Conservation (phyloP, 2,113 vertebrate genomes). For the Cyprinodon brontotheroides region DNA sequence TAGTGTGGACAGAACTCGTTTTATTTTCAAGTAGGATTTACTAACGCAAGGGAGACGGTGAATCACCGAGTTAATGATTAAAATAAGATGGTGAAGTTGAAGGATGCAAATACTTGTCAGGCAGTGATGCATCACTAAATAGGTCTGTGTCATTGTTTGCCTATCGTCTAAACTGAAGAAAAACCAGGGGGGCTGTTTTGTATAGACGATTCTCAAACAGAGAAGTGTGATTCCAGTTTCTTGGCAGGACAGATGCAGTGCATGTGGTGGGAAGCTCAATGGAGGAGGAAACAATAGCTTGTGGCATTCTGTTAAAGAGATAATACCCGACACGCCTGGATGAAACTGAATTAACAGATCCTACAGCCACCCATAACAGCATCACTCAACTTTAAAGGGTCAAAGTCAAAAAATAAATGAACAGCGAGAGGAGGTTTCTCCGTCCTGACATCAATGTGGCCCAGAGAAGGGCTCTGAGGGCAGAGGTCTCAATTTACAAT, state of each 20-base stretch:
- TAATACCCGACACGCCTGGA: constrained; percentile 73
- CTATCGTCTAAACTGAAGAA: constrained; percentile 53
- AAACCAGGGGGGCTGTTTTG: constrained; percentile 51
- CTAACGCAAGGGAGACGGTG: constrained; percentile 2
- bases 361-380: constrained; percentile 67
- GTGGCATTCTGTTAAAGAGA: constrained; percentile 50
- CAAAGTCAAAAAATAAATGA: constrained; percentile 63
- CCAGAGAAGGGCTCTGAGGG: constrained; percentile 56
- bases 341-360: constrained; percentile 67
- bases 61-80: constrained; percentile 68
- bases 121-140: constrained; percentile 71
- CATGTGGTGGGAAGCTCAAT: constrained; percentile 60
- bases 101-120: constrained; percentile 65
- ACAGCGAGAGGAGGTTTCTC: constrained; percentile 32
- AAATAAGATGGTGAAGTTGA: constrained; percentile 70
- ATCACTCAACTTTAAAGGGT: constrained; percentile 51
- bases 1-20: too few species aligned
- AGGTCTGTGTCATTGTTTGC: constrained; percentile 60
- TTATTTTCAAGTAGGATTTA: too few species aligned
- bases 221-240: constrained; percentile 47
- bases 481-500: constrained; percentile 55
- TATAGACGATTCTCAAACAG: constrained; percentile 51
- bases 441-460: constrained; percentile 48
- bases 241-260: constrained; percentile 66
- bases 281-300: constrained; percentile 69